Conservation (phyloP, 2,888 invertebrate genomes). For the Callyntrura sp. region DNA sequence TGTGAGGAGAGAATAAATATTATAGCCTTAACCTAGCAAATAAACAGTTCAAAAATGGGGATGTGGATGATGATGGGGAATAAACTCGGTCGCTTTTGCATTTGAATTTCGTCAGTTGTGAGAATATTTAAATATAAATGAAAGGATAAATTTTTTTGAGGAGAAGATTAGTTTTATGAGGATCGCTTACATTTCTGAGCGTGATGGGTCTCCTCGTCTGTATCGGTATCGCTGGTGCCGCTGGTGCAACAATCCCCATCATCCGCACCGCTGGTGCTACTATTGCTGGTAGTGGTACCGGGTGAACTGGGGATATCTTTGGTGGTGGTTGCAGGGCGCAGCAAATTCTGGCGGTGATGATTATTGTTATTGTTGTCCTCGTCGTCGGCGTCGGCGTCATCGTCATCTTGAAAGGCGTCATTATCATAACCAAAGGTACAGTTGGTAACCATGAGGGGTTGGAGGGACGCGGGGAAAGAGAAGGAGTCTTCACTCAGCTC, state of each 20-base stretch:
- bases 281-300: conserved; percentile 25
- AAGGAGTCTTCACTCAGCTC: conserved; percentile 18
- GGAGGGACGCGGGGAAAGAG: background rate
- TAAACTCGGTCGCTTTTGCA: conserved; percentile 52
- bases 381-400: conserved; percentile 20
- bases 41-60: background rate
- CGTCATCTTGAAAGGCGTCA: conserved; percentile 48
- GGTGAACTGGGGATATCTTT: conserved; percentile 32
- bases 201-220: conserved; percentile 54
- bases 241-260: conserved; percentile 50
- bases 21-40: conserved; percentile 49
- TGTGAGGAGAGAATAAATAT: conserved; percentile 11
- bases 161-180: background rate
- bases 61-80: background rate
- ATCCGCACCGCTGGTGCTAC: conserved; percentile 48
- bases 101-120: too few species aligned
- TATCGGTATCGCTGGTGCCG: conserved; percentile 60
- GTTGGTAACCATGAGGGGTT: conserved; percentile 63
- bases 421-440: conserved; percentile 65
- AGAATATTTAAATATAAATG: conserved; percentile 22
- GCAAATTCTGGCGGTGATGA: conserved; percentile 12
- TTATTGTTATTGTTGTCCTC: conserved; percentile 31
- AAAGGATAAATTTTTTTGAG: background rate
- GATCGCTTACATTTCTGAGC: conserved; percentile 68
- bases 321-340: background rate